Conservation (phyloP, 2,797 vertebrate species). For the Corythornis leucogaster region DNA sequence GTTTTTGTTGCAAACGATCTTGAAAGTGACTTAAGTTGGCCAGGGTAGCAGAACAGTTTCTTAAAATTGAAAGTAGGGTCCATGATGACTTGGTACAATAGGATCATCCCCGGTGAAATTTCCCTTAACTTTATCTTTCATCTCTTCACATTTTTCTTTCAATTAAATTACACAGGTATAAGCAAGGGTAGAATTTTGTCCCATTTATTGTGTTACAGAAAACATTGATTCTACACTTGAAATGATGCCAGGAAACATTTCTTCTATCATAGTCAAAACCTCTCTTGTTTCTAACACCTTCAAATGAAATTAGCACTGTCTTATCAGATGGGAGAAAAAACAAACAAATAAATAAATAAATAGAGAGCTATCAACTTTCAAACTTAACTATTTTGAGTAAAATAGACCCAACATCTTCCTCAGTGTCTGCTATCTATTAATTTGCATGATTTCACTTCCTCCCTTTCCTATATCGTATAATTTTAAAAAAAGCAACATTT, state of each 20-base stretch:
- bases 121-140: background rate
- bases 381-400: background rate
- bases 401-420: background rate
- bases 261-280: background rate
- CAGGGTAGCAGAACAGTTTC: background rate
- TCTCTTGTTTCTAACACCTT: constrained; percentile 15
- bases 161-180: background rate
- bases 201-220: constrained; percentile 6
- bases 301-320: constrained; percentile 2
- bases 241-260: constrained; percentile 35
- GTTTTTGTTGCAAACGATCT: background rate
- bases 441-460: constrained; percentile 13
- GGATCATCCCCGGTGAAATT: background rate
- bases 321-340: background rate
- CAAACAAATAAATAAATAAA: fast-evolving
- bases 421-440: background rate
- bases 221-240: constrained; percentile 20
- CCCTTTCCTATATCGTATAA: background rate
- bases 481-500: background rate
- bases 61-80: background rate
- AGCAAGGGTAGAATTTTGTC: background rate
- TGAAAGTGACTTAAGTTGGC: background rate
- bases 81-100: background rate
- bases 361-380: background rate
- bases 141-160: background rate